Percentiles rank a stretch among this genome's conserved stretches.
Conservation (phyloP, 2,888 invertebrate genomes). For the Nineta flava region DNA sequence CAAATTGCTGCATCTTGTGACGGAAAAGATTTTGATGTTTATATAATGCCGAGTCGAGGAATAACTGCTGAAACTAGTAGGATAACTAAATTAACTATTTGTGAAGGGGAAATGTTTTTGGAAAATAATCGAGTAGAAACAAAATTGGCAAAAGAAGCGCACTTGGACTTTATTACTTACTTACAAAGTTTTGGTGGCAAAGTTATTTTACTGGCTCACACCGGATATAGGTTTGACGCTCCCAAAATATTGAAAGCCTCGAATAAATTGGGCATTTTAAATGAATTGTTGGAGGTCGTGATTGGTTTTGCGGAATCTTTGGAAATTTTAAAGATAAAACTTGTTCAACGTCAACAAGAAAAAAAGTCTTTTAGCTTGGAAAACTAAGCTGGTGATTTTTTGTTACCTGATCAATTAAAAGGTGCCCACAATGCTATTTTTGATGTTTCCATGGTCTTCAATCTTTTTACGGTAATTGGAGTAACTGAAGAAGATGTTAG, state of each 20-base stretch:
- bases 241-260: neutral
- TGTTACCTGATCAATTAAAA: neutral
- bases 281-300: neutral
- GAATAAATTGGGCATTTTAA: neutral
- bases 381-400: neutral
- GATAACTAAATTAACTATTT: neutral
- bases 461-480: neutral
- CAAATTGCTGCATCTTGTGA: conserved; percentile 11
- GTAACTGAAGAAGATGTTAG: neutral
- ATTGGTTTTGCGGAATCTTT: neutral
- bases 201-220: neutral
- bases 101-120: neutral
- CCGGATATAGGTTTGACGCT: neutral
- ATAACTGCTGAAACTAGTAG: conserved; percentile 8
- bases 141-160: neutral
- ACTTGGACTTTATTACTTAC: neutral
- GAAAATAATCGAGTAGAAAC: neutral
- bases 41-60: conserved; percentile 9
- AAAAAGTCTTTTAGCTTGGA: neutral
- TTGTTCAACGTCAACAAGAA: neutral
- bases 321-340: neutral
- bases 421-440: neutral
- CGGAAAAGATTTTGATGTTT: conserved; percentile 8
- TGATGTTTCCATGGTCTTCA: neutral
- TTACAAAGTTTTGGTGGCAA: neutral